Percentiles rank a stretch among this genome's conserved stretches.
Evolutionary conservation across 2,888 invertebrate species (phyloP).

Genomic region (Drosophila lacicola): DNA sequence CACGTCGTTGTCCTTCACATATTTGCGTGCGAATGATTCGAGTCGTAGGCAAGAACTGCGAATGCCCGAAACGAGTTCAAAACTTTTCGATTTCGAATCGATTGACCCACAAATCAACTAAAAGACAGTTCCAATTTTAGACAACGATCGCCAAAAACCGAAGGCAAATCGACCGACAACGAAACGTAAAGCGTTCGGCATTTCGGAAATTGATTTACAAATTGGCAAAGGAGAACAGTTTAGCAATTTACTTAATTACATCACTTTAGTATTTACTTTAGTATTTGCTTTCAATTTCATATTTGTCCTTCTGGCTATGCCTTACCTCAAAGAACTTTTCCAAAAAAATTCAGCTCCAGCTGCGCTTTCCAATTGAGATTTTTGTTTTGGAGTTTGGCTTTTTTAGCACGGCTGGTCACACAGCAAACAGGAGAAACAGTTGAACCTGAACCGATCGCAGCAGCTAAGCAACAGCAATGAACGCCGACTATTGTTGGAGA

Average conservation of each 20-base stretch:
- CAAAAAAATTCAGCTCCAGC: slow-evolving; percentile 54
- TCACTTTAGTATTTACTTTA: slow-evolving; percentile 22
- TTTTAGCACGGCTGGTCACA: slow-evolving; percentile 33
- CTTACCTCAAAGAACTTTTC: slow-evolving; percentile 46
- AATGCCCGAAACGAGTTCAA: slow-evolving; percentile 76
- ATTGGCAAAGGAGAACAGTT: slow-evolving; percentile 39
- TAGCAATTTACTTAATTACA: slow-evolving; percentile 59
- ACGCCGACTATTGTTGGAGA: slow-evolving; percentile 61
- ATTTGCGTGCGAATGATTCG: slow-evolving; percentile 77
- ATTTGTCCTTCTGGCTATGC: slow-evolving; percentile 3
- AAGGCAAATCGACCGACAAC: slow-evolving; percentile 41
- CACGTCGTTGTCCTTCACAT: slow-evolving; percentile 80
- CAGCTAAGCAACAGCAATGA: slow-evolving; percentile 54
- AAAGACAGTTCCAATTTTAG: slow-evolving; percentile 69
- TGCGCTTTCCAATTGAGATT: slow-evolving; percentile 43
- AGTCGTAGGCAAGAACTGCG: slow-evolving; percentile 67
- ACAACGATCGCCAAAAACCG: slow-evolving; percentile 31
- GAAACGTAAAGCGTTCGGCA: slow-evolving; percentile 29
- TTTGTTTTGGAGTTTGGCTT: slow-evolving; percentile 17
- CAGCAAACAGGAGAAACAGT: slow-evolving; percentile 31
- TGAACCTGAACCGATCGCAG: slow-evolving; percentile 48
- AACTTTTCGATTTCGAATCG: slow-evolving; percentile 79
- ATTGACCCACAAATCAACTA: slow-evolving; percentile 73
- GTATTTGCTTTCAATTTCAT: slow-evolving; percentile 20
- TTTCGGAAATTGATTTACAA: slow-evolving; percentile 37